Conservation (phyloP, 2,797 vertebrate species). For the Malacoctenus gilli region DNA sequence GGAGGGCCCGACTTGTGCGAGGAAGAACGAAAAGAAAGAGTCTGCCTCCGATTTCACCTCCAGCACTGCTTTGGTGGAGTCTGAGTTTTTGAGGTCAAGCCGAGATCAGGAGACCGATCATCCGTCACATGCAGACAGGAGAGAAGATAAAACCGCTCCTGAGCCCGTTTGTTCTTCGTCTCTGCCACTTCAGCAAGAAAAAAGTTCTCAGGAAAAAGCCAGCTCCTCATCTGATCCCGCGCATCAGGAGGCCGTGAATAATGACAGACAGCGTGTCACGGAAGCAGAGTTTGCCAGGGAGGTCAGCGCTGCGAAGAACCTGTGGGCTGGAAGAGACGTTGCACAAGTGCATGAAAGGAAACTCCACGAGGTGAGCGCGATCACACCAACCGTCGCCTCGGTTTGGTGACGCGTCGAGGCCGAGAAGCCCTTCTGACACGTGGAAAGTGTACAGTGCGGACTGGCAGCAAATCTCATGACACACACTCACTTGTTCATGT, state of each 20-base stretch:
- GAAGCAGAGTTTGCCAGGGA: slow-evolving; percentile 67
- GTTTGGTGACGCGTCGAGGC: not conserved
- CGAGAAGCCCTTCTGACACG: slow-evolving; percentile 2
- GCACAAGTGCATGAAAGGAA: slow-evolving; percentile 70
- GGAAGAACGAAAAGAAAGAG: slow-evolving; percentile 56
- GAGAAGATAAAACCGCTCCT: slow-evolving; percentile 19
- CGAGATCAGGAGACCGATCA: slow-evolving; percentile 24
- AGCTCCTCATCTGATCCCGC: slow-evolving; percentile 34
- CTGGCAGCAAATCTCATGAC: slow-evolving; percentile 16
- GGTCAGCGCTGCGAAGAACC: slow-evolving; percentile 57
- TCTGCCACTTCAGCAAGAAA: slow-evolving; percentile 26
- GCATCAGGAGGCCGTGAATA: slow-evolving; percentile 50
- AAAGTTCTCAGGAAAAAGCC: slow-evolving; percentile 14
- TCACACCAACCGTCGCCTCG: slow-evolving; percentile 8
- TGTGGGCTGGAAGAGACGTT: slow-evolving; percentile 51
- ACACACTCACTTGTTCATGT: slow-evolving; percentile 24
- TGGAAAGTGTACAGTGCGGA: slow-evolving; percentile 6
- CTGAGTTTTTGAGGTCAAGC: slow-evolving; percentile 35
- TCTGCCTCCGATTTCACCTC: slow-evolving; percentile 53
- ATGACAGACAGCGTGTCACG: slow-evolving; percentile 19
- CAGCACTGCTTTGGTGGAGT: slow-evolving; percentile 28
- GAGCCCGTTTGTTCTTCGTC: slow-evolving; percentile 28
- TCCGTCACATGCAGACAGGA: slow-evolving; percentile 40
- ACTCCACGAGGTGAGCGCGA: slow-evolving; percentile 69
- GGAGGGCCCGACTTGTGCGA: slow-evolving; percentile 8